Percentiles rank a stretch among this genome's conserved stretches.
Evolutionary conservation across 2,797 vertebrate genomes (phyloP).

Genomic region (Macroramphosus scolopax): DNA sequence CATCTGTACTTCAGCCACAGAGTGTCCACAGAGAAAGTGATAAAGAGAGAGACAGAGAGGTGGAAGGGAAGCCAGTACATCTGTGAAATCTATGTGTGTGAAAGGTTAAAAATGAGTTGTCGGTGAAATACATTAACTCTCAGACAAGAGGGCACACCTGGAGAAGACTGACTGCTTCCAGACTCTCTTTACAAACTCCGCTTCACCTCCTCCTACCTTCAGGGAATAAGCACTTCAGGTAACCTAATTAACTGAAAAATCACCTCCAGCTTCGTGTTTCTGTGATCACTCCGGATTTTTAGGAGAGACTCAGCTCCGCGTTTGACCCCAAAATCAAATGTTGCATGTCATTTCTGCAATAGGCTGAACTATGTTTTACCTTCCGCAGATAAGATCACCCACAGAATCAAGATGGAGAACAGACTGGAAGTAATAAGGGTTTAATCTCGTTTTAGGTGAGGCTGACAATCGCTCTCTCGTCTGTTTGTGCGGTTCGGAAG

Average conservation of each 20-base stretch:
- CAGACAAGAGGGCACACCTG: slow-evolving; percentile 35
- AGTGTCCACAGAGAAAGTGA: slow-evolving; percentile 28
- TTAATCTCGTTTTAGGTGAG: slow-evolving; percentile 20
- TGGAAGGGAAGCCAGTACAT: slow-evolving; percentile 47
- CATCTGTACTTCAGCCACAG: slow-evolving; percentile 8
- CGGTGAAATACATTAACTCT: slow-evolving; percentile 50
- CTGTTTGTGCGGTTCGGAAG: slow-evolving; percentile 15
- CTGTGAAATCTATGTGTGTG: slow-evolving; percentile 57
- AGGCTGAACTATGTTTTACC: slow-evolving; percentile 48
- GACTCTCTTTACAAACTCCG: slow-evolving; percentile 24
- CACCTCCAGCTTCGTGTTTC: slow-evolving; percentile 13
- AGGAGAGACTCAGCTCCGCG: slow-evolving; percentile 12
- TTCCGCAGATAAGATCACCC: slow-evolving; percentile 48
- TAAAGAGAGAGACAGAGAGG: slow-evolving; percentile 46
- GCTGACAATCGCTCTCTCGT: slow-evolving; percentile 17
- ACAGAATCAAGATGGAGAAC: slow-evolving; percentile 9
- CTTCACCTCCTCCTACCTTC: slow-evolving; percentile 28
- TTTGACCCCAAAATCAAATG: slow-evolving; percentile 44
- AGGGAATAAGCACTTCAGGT: slow-evolving; percentile 44
- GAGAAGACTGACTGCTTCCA: slow-evolving; percentile 44
- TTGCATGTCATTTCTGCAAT: slow-evolving; percentile 34
- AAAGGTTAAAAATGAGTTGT: too few relatives aligned
- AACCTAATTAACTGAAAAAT: slow-evolving; percentile 51
- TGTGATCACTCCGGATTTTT: slow-evolving; percentile 26
- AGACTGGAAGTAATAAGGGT: slow-evolving; percentile 38